Conservation (phyloP, 2,888 invertebrate genomes). For the Ferrisia virgata region DNA sequence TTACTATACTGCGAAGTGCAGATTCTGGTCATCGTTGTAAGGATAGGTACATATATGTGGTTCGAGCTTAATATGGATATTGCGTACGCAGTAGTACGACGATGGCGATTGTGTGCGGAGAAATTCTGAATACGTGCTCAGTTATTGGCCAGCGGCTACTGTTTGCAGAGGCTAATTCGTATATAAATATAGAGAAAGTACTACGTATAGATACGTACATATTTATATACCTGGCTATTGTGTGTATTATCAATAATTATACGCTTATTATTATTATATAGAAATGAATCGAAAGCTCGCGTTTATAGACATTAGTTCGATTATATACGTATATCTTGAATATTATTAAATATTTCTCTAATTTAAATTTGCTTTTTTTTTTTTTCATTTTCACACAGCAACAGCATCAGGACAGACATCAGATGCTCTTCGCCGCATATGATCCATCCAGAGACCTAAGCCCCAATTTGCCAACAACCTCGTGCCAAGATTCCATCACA, state of each 20-base stretch:
- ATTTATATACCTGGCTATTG: too few relatives aligned
- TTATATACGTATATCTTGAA: too few relatives aligned
- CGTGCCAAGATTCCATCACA: slow-evolving; percentile 54
- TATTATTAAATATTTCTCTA: neutral
- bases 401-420: slow-evolving; percentile 67
- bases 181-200: neutral
- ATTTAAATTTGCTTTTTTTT: neutral
- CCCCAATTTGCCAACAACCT: slow-evolving; percentile 66
- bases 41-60: too few relatives aligned
- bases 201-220: too few relatives aligned
- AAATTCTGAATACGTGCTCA: too few relatives aligned
- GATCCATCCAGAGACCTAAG: slow-evolving; percentile 71
- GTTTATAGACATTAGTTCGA: too few relatives aligned
- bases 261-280: too few relatives aligned
- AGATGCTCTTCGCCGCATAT: slow-evolving; percentile 61
- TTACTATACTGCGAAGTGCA: too few relatives aligned
- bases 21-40: too few relatives aligned
- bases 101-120: slow-evolving; percentile 14
- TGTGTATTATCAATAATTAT: too few relatives aligned
- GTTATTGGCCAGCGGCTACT: neutral
- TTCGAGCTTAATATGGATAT: slow-evolving; percentile 36
- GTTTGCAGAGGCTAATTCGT: neutral
- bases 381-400: neutral
- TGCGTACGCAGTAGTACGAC: too few relatives aligned
- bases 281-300: neutral